These are phyloP conservation scores for Henicopernis longicauda DNA, from an alignment of 2,113 vertebrate species.

Conservation along the genomic window DNA sequence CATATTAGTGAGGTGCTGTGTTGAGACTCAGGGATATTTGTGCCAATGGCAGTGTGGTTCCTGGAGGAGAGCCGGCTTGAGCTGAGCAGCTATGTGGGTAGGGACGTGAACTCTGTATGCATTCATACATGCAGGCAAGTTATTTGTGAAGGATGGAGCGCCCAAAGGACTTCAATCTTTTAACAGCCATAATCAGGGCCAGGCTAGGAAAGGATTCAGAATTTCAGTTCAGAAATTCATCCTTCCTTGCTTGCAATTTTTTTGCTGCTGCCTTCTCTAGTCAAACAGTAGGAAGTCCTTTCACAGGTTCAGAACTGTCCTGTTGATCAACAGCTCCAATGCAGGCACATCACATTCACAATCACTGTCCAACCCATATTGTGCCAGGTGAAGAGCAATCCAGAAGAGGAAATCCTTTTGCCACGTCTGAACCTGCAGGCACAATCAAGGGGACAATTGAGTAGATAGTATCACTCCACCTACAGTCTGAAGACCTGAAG, in stretches of 20 bases:
- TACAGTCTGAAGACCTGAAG: not conserved
- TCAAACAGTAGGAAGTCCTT: not conserved
- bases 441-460: not conserved
- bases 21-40: not conserved
- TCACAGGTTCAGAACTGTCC: not conserved
- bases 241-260: not conserved
- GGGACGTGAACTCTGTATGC: not conserved
- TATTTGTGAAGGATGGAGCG: not conserved
- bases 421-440: not conserved
- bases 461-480: not conserved
- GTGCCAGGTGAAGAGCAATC: not conserved
- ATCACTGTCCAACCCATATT: not conserved
- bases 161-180: not conserved
- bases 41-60: not conserved
- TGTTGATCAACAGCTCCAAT: not conserved
- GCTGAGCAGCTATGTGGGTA: not conserved
- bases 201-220: not conserved
- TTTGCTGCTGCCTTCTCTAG: not conserved
- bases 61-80: not conserved
- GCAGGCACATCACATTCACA: not conserved
- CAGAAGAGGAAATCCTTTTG: not conserved
- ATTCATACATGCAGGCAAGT: not conserved
- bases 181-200: not conserved
- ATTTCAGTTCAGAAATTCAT: not conserved
- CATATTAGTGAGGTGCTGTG: not conserved